A percentile compares a stretch with the other conserved stretches of the same genome.
phyloP scores from a whole-genome alignment of 2,797 vertebrate species.

The Mycteria americana region DNA sequence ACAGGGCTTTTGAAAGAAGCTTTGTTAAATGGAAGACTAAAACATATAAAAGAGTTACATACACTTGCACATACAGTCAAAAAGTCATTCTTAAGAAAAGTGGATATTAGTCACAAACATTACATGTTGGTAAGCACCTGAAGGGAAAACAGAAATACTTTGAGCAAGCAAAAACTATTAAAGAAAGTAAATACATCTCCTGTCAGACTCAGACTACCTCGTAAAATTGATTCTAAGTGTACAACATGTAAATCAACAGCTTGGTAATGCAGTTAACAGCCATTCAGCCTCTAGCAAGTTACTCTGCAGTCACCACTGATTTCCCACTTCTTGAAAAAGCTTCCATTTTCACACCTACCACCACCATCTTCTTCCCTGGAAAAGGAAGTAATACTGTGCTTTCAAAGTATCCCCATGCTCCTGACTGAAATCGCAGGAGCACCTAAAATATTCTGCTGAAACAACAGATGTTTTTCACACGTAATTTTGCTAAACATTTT shows the following conservation, averaged over 20 bases:
- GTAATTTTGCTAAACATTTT: neutral
- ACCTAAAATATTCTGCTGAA: neutral
- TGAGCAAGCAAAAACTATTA: neutral
- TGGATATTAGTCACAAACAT: neutral
- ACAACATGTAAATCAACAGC: conserved; percentile 11
- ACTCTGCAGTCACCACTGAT: neutral
- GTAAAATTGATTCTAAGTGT: neutral
- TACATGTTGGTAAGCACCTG: neutral
- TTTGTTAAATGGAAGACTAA: neutral
- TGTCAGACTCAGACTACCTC: neutral
- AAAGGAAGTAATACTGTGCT: neutral
- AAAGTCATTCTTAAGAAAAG: neutral
- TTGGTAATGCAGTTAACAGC: neutral
- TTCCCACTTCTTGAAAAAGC: neutral
- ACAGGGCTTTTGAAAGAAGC: neutral
- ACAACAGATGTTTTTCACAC: neutral
- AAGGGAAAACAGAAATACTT: neutral
- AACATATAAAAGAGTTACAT: neutral
- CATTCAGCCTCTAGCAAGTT: neutral
- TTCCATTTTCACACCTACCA: neutral
- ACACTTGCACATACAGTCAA: neutral
- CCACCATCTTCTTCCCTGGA: neutral
- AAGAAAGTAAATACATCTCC: neutral
- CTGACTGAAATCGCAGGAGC: neutral
- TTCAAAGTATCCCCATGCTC: neutral